phyloP scores from a whole-genome alignment of 2,797 vertebrate species.

The Allobates femoralis region DNA sequence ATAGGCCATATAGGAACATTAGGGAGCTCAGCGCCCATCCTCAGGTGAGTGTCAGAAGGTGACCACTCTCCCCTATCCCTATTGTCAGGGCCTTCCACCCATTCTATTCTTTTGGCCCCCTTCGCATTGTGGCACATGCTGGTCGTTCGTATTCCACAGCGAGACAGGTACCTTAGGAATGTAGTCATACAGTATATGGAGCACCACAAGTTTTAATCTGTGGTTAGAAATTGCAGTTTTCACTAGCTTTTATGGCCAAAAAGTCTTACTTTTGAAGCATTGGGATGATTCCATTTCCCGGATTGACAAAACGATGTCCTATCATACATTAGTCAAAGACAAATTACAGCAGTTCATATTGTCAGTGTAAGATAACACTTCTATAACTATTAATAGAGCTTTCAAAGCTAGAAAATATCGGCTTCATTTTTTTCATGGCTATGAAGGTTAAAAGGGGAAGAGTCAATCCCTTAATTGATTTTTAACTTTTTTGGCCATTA shows the following conservation, averaged over 20 bases:
- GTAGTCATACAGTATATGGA: no score
- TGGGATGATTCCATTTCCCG: neutral
- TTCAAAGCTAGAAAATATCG: constrained; percentile 33
- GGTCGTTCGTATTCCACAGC: no score
- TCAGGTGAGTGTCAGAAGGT: no score
- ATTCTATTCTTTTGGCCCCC: no score
- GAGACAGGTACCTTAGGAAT: no score
- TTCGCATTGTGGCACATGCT: no score
- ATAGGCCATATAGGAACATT: no score
- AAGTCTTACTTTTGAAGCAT: neutral
- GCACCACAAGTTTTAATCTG: no score
- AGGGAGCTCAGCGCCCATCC: no score
- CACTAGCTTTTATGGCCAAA: neutral
- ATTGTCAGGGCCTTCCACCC: no score
- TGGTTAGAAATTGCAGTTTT: no score
- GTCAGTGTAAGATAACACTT: constrained; percentile 44
- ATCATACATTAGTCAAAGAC: constrained; percentile 41
- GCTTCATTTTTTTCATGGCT: constrained; percentile 28
- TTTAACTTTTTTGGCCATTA: constrained; percentile 6
- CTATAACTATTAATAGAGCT: constrained; percentile 42
- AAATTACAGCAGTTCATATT: constrained; percentile 46
- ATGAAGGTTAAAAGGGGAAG: constrained; percentile 43
- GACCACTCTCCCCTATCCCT: no score
- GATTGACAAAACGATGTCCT: constrained; percentile 24
- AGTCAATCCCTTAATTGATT: constrained; percentile 36